phyloP scores from a whole-genome alignment of 2,113 vertebrate species.

The Trichechus manatus region DNA sequence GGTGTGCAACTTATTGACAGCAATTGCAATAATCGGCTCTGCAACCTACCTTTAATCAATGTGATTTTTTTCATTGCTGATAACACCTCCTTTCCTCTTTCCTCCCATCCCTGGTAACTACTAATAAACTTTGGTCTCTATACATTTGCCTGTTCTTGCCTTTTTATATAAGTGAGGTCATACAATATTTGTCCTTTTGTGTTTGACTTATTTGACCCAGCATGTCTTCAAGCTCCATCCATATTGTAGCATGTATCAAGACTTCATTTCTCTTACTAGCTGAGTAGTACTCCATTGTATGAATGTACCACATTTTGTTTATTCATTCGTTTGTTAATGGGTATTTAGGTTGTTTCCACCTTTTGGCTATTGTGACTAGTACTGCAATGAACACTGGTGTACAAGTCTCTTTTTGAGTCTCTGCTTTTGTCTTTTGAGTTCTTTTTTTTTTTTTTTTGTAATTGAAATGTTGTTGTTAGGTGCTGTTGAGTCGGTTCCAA shows the following conservation, averaged over 20 bases:
- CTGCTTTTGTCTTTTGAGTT: not conserved
- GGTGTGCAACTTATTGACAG: not conserved
- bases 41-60: not conserved
- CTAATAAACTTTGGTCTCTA: not conserved
- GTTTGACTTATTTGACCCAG: not conserved
- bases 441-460: not conserved
- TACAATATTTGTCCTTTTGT: not conserved
- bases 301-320: not conserved
- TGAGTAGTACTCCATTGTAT: not conserved
- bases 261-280: not conserved
- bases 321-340: not conserved
- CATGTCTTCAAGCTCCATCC: not conserved
- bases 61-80: not conserved
- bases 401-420: not conserved
- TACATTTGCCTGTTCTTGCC: not conserved
- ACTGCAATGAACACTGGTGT: not conserved
- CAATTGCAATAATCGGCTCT: not conserved
- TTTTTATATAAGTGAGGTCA: not conserved
- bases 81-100: not conserved
- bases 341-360: not conserved
- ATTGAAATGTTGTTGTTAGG: not conserved
- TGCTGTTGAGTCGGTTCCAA: not conserved
- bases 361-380: not conserved
- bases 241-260: not conserved
- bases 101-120: not conserved